phyloP scores from a whole-genome alignment of 2,888 invertebrate species.

The Balanococcus diminutus region DNA sequence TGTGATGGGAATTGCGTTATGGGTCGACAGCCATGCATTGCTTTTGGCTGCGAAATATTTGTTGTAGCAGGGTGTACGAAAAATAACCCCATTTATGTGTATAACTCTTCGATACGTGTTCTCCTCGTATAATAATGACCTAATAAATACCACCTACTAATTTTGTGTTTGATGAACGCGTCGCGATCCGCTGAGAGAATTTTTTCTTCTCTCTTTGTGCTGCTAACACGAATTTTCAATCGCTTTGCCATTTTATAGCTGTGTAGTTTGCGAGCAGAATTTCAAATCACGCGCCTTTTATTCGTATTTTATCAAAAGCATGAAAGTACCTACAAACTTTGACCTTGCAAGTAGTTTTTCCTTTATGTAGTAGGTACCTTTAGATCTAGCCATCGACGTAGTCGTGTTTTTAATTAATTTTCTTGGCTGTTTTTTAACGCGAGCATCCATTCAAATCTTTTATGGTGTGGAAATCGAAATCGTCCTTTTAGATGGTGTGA shows the following conservation, averaged over 20 bases:
- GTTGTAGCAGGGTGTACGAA: background rate
- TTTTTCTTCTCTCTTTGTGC: conserved; percentile 32
- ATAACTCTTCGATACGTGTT: background rate
- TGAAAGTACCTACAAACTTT: too few relatives aligned
- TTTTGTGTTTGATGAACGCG: background rate
- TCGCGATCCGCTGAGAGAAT: background rate
- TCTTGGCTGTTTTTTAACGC: background rate
- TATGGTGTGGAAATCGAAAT: background rate
- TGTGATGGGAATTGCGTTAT: conserved; percentile 48
- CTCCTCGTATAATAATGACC: background rate
- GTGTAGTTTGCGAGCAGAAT: background rate
- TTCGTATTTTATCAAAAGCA: background rate
- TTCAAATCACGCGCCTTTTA: background rate
- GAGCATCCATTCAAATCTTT: too few relatives aligned
- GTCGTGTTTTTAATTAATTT: background rate
- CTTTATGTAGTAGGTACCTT: background rate
- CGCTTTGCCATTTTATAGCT: background rate
- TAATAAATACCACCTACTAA: background rate
- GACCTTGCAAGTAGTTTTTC: background rate
- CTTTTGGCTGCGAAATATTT: background rate
- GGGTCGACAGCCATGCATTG: conserved; percentile 53
- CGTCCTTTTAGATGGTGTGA: too few relatives aligned
- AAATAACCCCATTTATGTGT: background rate
- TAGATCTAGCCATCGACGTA: background rate
- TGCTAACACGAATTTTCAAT: background rate